Percentiles rank a stretch among this genome's conserved stretches.
Evolutionary conservation across 2,113 vertebrate species (phyloP).

Genomic region (Albula glossodonta): DNA sequence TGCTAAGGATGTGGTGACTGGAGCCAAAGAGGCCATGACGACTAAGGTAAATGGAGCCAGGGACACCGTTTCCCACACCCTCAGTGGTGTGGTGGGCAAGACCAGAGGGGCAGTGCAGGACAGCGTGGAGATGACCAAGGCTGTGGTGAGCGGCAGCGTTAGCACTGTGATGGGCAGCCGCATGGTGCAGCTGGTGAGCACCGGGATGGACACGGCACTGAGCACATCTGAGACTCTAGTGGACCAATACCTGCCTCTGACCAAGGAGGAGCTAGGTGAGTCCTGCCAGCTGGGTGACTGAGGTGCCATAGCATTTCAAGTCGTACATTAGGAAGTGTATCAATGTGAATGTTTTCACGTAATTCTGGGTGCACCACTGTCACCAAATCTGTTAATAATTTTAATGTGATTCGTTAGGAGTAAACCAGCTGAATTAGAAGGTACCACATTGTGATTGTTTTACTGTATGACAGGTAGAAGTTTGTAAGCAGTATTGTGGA

Average conservation of each 20-base stretch:
- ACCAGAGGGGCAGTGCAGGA: conserved; percentile 80
- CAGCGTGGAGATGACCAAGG: conserved; percentile 78
- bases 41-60: conserved; percentile 79
- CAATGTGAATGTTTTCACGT: background rate
- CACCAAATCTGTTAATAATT: background rate
- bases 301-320: background rate
- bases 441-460: background rate
- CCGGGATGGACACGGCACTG: conserved; percentile 78
- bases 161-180: conserved; percentile 81
- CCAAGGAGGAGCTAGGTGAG: conserved; percentile 83
- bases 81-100: conserved; percentile 76
- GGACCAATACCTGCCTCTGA: conserved; percentile 85
- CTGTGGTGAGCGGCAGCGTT: conserved; percentile 78
- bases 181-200: conserved; percentile 76
- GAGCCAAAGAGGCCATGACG: conserved; percentile 74
- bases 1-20: conserved; percentile 77
- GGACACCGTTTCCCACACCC: conserved; percentile 72
- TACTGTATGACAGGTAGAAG: background rate
- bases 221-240: conserved; percentile 82
- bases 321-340: background rate
- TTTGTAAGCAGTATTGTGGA: too few relatives aligned
- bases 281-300: background rate
- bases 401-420: background rate
- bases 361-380: background rate
- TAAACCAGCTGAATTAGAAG: background rate